phyloP scores from a whole-genome alignment of 2,888 invertebrate genomes.

The Eupeodes luniger region DNA sequence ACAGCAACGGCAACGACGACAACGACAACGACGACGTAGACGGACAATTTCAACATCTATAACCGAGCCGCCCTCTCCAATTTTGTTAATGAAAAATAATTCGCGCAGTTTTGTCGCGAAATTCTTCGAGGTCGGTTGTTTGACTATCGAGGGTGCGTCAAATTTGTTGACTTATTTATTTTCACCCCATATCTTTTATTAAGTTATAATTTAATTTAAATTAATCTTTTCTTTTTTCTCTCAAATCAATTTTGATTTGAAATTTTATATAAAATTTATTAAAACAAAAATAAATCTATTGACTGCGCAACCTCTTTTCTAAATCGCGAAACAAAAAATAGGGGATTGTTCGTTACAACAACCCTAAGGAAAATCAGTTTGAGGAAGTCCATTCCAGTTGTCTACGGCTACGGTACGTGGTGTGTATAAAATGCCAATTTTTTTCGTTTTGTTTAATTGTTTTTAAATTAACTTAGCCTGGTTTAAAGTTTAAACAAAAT shows the following conservation, averaged over 20 bases:
- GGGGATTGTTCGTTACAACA: slow-evolving; percentile 15
- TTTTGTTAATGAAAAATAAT: slow-evolving; percentile 60
- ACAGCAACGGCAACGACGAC: not conserved
- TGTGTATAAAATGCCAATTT: slow-evolving; percentile 1
- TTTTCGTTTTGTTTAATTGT: not conserved
- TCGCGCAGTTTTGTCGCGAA: slow-evolving; percentile 76
- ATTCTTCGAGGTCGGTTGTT: slow-evolving; percentile 73
- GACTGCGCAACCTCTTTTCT: slow-evolving; percentile 57
- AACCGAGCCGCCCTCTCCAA: slow-evolving; percentile 41
- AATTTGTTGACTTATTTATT: slow-evolving; percentile 21
- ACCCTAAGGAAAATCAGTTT: slow-evolving; percentile 33
- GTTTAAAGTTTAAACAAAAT: not conserved
- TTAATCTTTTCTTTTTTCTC: not conserved
- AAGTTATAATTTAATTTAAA: slow-evolving; percentile 12
- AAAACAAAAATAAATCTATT: slow-evolving; percentile 3
- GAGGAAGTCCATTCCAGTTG: slow-evolving; percentile 58
- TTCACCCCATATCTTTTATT: slow-evolving; percentile 7
- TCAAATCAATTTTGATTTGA: slow-evolving; percentile 24
- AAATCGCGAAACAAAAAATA: not conserved
- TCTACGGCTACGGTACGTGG: slow-evolving; percentile 23
- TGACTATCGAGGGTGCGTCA: slow-evolving; percentile 6
- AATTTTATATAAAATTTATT: slow-evolving; percentile 12
- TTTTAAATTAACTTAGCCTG: slow-evolving; percentile 4
- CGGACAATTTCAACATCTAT: too few species aligned
- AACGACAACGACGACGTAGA: too few species aligned